These are phyloP conservation scores for Ictidomys tridecemlineatus DNA, from an alignment of 2,113 vertebrate genomes.

Conservation along the genomic window DNA sequence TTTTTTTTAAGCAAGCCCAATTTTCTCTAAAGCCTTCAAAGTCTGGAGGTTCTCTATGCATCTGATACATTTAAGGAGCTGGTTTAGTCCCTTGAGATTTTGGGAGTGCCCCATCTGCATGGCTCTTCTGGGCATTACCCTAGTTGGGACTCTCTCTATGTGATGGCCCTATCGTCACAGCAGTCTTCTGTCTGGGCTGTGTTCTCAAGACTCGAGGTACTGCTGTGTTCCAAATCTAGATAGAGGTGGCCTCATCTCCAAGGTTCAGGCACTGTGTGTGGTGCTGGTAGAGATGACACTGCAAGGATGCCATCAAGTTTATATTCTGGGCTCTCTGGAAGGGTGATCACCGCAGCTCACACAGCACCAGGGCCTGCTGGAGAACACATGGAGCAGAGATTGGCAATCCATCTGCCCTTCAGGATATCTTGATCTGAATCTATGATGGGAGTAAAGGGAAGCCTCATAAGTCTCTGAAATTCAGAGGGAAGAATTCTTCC, in stretches of 20 bases:
- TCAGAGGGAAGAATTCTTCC: not conserved
- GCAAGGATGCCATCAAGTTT: not conserved
- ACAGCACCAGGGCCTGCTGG: not conserved
- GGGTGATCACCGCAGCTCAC: accelerated
- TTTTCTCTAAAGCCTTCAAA: not conserved
- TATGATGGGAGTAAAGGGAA: not conserved
- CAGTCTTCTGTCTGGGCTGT: not conserved
- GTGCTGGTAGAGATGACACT: not conserved
- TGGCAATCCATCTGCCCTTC: not conserved
- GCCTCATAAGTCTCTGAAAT: not conserved
- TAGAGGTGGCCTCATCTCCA: not conserved
- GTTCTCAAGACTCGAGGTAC: not conserved
- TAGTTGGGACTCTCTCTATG: not conserved
- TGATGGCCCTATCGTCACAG: not conserved
- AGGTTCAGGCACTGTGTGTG: not conserved
- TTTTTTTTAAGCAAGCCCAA: not conserved
- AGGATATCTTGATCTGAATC: not conserved
- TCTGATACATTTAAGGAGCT: not conserved
- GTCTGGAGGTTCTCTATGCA: not conserved
- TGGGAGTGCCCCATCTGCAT: no score
- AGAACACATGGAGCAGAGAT: not conserved
- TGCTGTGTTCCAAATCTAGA: not conserved
- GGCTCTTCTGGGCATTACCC: no score
- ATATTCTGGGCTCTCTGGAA: no score
- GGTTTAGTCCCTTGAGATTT: not conserved